phyloP scores from a whole-genome alignment of 1,140 invertebrate genomes.

The Aporrectodea caliginosa region DNA sequence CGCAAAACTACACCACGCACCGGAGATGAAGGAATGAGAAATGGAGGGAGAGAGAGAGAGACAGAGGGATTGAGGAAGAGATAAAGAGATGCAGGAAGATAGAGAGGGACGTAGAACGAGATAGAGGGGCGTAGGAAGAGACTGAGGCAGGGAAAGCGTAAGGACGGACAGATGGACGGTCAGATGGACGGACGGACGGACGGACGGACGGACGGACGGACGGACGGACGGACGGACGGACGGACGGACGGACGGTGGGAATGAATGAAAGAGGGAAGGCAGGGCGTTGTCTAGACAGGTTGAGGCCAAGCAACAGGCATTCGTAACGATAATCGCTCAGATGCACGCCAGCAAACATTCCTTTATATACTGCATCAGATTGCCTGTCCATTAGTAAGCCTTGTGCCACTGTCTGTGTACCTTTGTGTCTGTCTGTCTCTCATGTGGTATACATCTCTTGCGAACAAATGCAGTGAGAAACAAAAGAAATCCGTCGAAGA shows the following conservation, averaged over 20 bases:
- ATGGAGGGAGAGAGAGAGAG: neutral
- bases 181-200: neutral
- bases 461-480: too few relatives aligned
- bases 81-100: conserved; percentile 40
- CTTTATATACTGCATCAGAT: too few relatives aligned
- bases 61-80: conserved; percentile 23
- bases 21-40: neutral
- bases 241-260: conserved; percentile 29
- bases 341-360: too few relatives aligned
- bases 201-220: neutral
- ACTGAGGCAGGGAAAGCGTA: conserved; percentile 40
- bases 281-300: conserved; percentile 42
- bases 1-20: neutral
- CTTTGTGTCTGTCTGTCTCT: too few relatives aligned
- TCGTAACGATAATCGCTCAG: too few relatives aligned
- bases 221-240: conserved; percentile 20
- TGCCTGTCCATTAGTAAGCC: too few relatives aligned
- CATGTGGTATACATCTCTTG: too few relatives aligned
- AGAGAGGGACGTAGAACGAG: neutral
- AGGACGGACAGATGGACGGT: too few relatives aligned
- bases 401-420: too few relatives aligned
- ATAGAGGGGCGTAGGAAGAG: conserved; percentile 18
- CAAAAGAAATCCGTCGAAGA: too few relatives aligned
- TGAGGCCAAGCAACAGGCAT: conserved; percentile 35
- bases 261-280: conserved; percentile 40